Conservation (phyloP, 2,113 vertebrate genomes). For the Myotis lucifugus region DNA sequence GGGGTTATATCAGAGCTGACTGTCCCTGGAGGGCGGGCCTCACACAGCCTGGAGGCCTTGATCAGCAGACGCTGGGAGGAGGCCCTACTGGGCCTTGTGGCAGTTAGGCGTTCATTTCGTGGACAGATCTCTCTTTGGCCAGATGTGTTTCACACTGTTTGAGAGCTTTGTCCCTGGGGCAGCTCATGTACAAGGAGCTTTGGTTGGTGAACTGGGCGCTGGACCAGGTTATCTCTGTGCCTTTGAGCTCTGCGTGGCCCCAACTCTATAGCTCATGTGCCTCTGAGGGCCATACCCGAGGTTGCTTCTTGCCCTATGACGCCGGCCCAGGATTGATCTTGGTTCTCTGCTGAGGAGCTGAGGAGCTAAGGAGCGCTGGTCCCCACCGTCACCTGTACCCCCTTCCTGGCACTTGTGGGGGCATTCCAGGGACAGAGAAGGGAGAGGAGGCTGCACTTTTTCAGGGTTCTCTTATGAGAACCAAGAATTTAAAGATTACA, state of each 20-base stretch:
- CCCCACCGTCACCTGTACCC: not conserved
- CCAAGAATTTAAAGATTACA: not conserved
- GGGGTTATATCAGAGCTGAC: not conserved
- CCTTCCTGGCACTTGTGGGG: not conserved
- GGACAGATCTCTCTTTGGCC: not conserved
- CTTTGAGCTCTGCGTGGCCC: rapidly evolving
- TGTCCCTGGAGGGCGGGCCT: not conserved
- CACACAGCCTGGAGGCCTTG: not conserved
- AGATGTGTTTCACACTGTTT: not conserved
- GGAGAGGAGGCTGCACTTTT: not conserved
- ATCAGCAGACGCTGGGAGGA: too few species aligned
- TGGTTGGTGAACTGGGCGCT: not conserved
- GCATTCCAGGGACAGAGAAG: not conserved
- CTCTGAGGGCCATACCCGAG: not conserved
- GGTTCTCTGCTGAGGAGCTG: not conserved
- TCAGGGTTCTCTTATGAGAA: not conserved
- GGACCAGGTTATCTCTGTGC: not conserved
- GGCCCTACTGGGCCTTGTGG: not conserved
- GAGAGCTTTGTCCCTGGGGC: not conserved
- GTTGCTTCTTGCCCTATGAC: not conserved
- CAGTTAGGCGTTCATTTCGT: not conserved
- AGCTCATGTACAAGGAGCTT: not conserved
- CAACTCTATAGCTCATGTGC: not conserved
- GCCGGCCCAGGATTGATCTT: not conserved
- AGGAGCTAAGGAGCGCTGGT: not conserved